Evolutionary conservation across 2,113 vertebrate genomes (phyloP), one percentile per base, ranked within the genome.

Genomic region (Sylvietta virens): DNA sequence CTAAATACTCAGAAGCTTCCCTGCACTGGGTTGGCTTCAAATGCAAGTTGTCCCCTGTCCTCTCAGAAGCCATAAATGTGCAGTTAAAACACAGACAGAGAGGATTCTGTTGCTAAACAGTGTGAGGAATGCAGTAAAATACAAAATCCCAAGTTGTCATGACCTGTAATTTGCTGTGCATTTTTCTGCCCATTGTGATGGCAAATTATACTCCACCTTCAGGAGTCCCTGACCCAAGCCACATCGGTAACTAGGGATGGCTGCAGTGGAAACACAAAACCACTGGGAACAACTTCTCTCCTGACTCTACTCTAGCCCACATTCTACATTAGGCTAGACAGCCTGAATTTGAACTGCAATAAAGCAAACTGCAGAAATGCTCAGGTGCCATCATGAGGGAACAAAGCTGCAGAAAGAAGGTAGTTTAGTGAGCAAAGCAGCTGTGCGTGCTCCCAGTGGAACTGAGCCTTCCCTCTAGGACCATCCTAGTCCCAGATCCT

Each of bases 351-450:
- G n/a, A 78, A 13, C 51, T 61, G 47, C 56, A 65, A 3, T 45
- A 56, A 66, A 74, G 40, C 56, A 73, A 51, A 27, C 15, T 58
- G 44, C 54, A 65, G 82, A 57, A 89, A 45, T 7, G 13, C 22
- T 81, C 19, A 8, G 47, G 39, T 58, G 30, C 35, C 47, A 47
- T 56, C 60, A 10, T 4, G 30, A 86, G 54, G n/a, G 48, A 58
- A 45, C 4, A 30, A 44, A 33, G 24, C 71, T 26, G 35, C 39
- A 54, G 64, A 40, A 31, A 37, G 56, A n/a, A 62, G 61, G 42
- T 5, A 16, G 33, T 30, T 64, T 4, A 66, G 17, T 13, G 44
- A 70, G 39, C 60, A 35, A 7, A 0, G 0, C 5, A 30, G n/a
- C 44, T 56, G 8, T 13, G 23, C 14, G 0, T 15, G 14, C 23